Percentiles rank a stretch among this genome's conserved stretches.
These are phyloP conservation scores for Pangasius mekongensis DNA, from an alignment of 2,797 vertebrate genomes.

Conservation along the genomic window DNA sequence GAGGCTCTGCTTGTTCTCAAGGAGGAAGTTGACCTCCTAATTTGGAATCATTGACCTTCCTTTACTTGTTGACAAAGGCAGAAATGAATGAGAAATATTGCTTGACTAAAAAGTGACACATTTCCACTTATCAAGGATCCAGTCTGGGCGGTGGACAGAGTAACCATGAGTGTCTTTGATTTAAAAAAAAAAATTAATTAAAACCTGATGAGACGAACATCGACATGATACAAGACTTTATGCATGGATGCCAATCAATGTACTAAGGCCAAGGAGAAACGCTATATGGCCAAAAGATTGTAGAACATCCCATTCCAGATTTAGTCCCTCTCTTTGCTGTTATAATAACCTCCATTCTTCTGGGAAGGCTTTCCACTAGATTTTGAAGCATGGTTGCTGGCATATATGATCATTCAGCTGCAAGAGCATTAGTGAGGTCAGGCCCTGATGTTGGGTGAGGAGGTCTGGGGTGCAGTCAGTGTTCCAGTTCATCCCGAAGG, in stretches of 20 bases:
- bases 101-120: constrained; percentile 21
- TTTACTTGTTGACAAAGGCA: constrained; percentile 22
- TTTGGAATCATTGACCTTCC: constrained; percentile 47
- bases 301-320: not conserved
- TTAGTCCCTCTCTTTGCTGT: not conserved
- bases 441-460: not conserved
- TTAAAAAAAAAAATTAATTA: not conserved
- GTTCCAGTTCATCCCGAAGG: not conserved
- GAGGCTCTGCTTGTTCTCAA: not conserved
- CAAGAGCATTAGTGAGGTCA: not conserved
- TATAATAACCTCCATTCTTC: not conserved
- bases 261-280: not conserved
- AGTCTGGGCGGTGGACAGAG: not conserved
- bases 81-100: constrained; percentile 6
- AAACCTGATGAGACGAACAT: not conserved
- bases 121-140: not conserved
- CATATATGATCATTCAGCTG: not conserved
- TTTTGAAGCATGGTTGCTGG: not conserved
- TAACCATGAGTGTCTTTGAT: not conserved
- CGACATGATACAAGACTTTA: not conserved
- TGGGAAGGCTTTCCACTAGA: not conserved
- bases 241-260: not conserved
- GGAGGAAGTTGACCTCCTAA: constrained; percentile 32
- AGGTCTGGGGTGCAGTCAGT: not conserved
- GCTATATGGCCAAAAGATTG: not conserved